phyloP scores from a whole-genome alignment of 2,113 vertebrate species.

The Tachysurus vachellii region DNA sequence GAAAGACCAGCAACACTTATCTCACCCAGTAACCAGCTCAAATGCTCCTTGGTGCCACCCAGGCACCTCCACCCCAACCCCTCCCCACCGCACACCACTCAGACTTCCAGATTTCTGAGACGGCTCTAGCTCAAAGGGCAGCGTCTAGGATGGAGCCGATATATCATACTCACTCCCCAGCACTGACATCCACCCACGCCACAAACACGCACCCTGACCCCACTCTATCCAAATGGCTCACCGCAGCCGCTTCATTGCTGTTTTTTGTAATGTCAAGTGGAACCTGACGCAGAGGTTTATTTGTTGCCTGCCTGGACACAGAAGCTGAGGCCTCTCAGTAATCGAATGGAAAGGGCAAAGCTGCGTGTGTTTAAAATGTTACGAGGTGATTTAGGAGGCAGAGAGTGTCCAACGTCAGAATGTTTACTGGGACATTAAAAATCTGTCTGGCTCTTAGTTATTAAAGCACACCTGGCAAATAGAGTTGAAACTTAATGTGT shows the following conservation, averaged over 20 bases:
- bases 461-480: constrained; percentile 24
- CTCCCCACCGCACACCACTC: background rate
- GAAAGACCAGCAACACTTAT: constrained; percentile 50
- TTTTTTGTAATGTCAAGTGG: constrained; percentile 43
- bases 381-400: constrained; percentile 46
- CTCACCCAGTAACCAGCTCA: constrained; percentile 40
- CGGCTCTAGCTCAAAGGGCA: constrained; percentile 24
- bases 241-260: constrained; percentile 27
- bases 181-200: constrained; percentile 20
- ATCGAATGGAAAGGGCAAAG: constrained; percentile 45
- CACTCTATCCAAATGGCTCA: constrained; percentile 23
- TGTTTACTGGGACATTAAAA: constrained; percentile 43
- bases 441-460: constrained; percentile 30
- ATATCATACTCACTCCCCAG: constrained; percentile 27
- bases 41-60: constrained; percentile 21
- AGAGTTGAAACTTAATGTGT: constrained; percentile 10
- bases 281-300: constrained; percentile 37
- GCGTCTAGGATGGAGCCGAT: background rate
- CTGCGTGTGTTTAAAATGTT: constrained; percentile 45
- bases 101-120: constrained; percentile 15
- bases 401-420: constrained; percentile 20
- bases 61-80: constrained; percentile 19
- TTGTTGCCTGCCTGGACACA: constrained; percentile 32
- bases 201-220: constrained; percentile 35
- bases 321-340: constrained; percentile 24